phyloP scores from a whole-genome alignment of 2,888 invertebrate species.

The Leucania comma region DNA sequence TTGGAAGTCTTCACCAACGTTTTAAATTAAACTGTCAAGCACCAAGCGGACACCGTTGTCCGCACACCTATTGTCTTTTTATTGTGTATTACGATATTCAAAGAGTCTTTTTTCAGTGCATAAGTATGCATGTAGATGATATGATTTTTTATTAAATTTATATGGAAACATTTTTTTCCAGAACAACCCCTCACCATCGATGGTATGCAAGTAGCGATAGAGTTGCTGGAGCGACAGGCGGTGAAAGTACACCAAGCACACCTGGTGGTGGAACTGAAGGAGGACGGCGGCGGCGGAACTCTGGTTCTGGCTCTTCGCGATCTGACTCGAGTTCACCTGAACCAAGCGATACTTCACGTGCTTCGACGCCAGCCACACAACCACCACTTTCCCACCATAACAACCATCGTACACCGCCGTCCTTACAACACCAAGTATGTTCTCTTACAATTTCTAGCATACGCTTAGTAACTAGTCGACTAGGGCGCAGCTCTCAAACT shows the following conservation, averaged over 20 bases:
- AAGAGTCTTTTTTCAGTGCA: too few species aligned
- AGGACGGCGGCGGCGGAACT: slow-evolving; percentile 88
- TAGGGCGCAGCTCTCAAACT: slow-evolving; percentile 1
- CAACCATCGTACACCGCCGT: slow-evolving; percentile 78
- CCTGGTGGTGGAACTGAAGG: slow-evolving; percentile 85
- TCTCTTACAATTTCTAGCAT: slow-evolving; percentile 28
- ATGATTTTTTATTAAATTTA: too few species aligned
- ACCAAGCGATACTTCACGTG: slow-evolving; percentile 90
- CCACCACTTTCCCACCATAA: slow-evolving; percentile 77
- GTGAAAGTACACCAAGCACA: slow-evolving; percentile 82
- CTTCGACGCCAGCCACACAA: slow-evolving; percentile 90
- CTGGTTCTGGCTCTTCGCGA: slow-evolving; percentile 89
- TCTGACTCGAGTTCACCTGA: slow-evolving; percentile 91
- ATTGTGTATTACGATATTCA: too few species aligned
- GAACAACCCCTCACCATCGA: slow-evolving; percentile 84
- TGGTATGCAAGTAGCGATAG: slow-evolving; percentile 85
- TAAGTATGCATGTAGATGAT: too few species aligned
- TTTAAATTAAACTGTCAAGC: too few species aligned
- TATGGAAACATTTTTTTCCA: slow-evolving; percentile 53
- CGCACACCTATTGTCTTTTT: too few species aligned
- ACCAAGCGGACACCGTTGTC: too few species aligned
- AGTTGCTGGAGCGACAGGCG: slow-evolving; percentile 69
- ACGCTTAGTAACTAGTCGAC: not conserved
- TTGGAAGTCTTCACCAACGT: too few species aligned
- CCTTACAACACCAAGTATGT: slow-evolving; percentile 78